A percentile compares a stretch with the other conserved stretches of the same genome.
phyloP scores from a whole-genome alignment of 2,113 vertebrate species.

The Brachyhypopomus occidentalis region DNA sequence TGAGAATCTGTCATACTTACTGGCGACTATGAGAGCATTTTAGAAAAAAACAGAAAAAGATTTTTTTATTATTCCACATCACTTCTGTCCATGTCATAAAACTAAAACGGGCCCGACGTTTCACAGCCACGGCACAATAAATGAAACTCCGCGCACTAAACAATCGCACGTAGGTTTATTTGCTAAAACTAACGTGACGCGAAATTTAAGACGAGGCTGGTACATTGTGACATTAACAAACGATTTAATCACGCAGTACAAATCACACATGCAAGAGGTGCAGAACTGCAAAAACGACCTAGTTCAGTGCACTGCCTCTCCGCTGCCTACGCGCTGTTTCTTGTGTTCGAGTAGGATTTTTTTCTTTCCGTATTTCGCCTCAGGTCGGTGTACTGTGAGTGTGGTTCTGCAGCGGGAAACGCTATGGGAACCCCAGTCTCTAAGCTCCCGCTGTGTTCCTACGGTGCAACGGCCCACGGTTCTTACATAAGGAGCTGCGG shows the following conservation, averaged over 20 bases:
- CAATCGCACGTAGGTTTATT: not conserved
- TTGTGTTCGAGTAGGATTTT: not conserved
- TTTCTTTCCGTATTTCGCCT: constrained; percentile 15
- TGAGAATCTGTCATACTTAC: not conserved
- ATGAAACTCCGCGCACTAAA: not conserved
- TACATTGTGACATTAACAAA: not conserved
- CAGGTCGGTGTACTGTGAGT: constrained; percentile 21
- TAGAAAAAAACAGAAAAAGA: not conserved
- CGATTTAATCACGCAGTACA: not conserved
- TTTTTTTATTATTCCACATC: not conserved
- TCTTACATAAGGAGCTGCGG: constrained; percentile 44
- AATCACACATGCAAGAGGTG: not conserved
- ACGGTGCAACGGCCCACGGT: constrained; percentile 22
- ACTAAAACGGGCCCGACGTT: no score
- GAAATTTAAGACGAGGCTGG: not conserved
- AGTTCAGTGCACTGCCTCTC: not conserved
- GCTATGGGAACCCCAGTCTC: constrained; percentile 19
- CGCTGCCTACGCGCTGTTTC: constrained; percentile 8
- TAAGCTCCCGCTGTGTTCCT: constrained; percentile 14
- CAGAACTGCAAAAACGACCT: constrained; percentile 10
- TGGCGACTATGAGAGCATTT: not conserved
- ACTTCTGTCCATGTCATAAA: not conserved
- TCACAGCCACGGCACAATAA: not conserved
- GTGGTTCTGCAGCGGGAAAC: not conserved
- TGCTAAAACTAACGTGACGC: not conserved